Evolutionary conservation across 2,113 vertebrate species (phyloP), one percentile per base, ranked within the genome.

Genomic region (Channa argus): DNA sequence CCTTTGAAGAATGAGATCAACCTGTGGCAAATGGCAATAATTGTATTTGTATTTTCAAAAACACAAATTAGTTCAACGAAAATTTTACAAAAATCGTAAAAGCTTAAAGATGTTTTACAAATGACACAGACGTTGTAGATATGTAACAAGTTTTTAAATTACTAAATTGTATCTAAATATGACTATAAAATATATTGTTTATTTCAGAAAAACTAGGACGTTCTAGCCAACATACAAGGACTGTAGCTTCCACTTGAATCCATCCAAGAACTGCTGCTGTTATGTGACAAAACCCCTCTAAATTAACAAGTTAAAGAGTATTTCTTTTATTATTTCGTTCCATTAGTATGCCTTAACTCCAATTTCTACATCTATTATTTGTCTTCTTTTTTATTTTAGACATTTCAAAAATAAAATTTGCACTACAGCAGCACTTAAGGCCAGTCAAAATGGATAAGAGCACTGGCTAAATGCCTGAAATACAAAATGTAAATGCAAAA

Each of bases 401-500:
- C 36, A 38, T 51, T 11, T 49, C 34, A 56, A 61, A 64, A 56
- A 59, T 45, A 13, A 36, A 60, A 50, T 51, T n/a, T 70, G 52
- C 15, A 44, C 6, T 8, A 14, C 37, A 41, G 50, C 24, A 11
- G 49, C 45, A n/a, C 44, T 63, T 15, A 49, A 38, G 45, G 12
- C 12, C 13, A 54, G 53, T 47, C 8, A 2, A 56, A 72, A 68
- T 34, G 45, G 14, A 65, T 43, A 56, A 45, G 36, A 15, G 49
- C 54, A 53, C 70, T 63, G 59, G 46, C 67, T 60, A 60, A 71
- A 80, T 77, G 61, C 47, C 56, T 64, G 33, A 75, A 56, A 69
- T 55, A 45, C 45, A 69, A 66, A 84, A 79, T 49, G 47, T 34
- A 71, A 73, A 81, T 69, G 73, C 71, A 72, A 75, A 73, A 78